These are phyloP conservation scores for Cantharis rustica DNA, from an alignment of 2,888 invertebrate genomes.

Conservation along the genomic window DNA sequence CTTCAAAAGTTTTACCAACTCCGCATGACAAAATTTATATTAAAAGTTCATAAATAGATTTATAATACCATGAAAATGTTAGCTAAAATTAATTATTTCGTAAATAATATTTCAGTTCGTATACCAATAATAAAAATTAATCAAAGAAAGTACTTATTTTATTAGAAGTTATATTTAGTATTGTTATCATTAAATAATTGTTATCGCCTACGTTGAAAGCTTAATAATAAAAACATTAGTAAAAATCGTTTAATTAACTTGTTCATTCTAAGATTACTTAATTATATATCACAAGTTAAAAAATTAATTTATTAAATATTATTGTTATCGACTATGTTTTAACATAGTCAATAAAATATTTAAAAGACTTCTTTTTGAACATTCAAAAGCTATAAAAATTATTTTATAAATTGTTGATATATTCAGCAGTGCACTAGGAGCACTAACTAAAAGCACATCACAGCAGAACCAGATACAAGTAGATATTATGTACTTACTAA, in stretches of 20 bases:
- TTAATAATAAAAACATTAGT: too few species aligned
- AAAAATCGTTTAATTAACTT: too few species aligned
- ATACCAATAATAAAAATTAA: not conserved
- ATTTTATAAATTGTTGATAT: not conserved
- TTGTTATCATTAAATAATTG: not conserved
- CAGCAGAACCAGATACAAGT: slow-evolving; percentile 49
- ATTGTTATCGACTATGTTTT: not conserved
- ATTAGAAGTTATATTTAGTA: not conserved
- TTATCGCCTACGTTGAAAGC: not conserved
- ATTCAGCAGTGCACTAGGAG: slow-evolving; percentile 13
- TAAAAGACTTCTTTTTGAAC: not conserved
- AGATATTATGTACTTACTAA: slow-evolving; percentile 82
- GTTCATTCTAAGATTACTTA: too few species aligned
- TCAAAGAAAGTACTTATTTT: not conserved
- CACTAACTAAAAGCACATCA: slow-evolving; percentile 51
- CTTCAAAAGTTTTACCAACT: not conserved
- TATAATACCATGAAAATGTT: not conserved
- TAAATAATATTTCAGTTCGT: not conserved
- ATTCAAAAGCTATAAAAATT: not conserved
- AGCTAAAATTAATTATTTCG: not conserved
- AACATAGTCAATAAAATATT: not conserved
- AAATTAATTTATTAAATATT: too few species aligned
- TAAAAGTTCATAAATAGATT: not conserved
- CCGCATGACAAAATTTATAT: not conserved
- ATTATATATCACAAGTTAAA: too few species aligned